Conservation (phyloP, 2,113 vertebrate genomes). For the Pachycephala philippinensis region DNA sequence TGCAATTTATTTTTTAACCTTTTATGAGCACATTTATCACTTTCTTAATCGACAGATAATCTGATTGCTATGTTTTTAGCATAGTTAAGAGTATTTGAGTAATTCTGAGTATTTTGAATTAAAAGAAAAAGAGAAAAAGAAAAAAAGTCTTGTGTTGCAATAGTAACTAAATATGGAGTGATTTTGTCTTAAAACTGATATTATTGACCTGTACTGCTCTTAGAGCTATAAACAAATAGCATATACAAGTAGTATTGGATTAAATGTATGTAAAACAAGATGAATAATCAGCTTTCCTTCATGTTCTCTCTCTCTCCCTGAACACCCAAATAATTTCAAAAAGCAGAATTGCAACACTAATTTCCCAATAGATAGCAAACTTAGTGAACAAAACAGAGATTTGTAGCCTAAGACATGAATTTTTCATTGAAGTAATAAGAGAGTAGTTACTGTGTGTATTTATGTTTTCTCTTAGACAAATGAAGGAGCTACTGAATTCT, state of each 20-base stretch:
- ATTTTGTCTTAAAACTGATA: background rate
- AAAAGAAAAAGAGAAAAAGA: too few relatives aligned
- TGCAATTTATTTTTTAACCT: background rate
- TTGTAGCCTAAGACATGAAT: background rate
- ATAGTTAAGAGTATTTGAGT: background rate
- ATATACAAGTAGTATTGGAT: background rate
- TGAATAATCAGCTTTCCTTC: background rate
- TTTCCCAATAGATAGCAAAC: background rate
- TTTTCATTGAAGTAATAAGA: background rate
- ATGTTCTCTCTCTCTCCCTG: background rate
- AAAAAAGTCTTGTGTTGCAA: background rate
- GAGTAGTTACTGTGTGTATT: background rate
- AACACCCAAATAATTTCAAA: background rate
- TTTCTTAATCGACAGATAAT: background rate
- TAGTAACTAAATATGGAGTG: background rate
- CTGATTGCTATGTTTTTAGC: background rate
- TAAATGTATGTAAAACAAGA: background rate
- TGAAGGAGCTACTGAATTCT: background rate
- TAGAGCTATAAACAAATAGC: background rate
- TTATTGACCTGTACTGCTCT: background rate
- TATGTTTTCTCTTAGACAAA: background rate
- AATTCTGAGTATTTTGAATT: background rate
- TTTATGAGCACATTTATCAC: background rate
- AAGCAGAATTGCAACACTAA: background rate
- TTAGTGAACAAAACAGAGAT: background rate